Evolutionary conservation across 2,888 invertebrate species (phyloP).

Genomic region (Caenorhabditis zanzibari): DNA sequence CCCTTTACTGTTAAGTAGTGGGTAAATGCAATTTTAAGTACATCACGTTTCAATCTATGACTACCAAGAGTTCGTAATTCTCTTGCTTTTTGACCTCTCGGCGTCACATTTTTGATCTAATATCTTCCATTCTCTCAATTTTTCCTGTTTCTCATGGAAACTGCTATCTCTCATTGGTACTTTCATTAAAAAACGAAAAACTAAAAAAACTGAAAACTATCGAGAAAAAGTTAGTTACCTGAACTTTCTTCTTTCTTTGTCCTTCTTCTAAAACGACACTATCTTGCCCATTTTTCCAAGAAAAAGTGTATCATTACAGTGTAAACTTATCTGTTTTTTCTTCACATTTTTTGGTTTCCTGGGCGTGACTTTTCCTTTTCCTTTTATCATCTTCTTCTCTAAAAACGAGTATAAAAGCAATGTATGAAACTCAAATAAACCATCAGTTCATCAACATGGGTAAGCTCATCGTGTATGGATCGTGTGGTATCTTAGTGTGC

Average conservation of each 20-base stretch:
- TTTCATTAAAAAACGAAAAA: background rate
- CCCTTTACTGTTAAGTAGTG: too few relatives aligned
- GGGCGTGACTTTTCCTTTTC: constrained; percentile 32
- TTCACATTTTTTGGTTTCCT: background rate
- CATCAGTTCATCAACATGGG: constrained; percentile 66
- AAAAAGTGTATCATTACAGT: constrained; percentile 38
- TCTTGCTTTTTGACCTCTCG: constrained; percentile 3
- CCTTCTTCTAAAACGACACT: background rate
- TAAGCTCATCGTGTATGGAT: constrained; percentile 71
- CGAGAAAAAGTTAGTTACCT: background rate
- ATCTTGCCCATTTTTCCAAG: background rate
- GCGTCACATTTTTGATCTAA: constrained; percentile 4
- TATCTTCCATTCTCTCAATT: background rate
- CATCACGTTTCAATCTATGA: too few relatives aligned
- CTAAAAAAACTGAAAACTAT: constrained; percentile 3
- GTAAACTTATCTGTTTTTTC: background rate
- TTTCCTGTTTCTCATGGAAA: constrained; percentile 1
- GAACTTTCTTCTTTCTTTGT: background rate
- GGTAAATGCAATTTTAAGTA: too few relatives aligned
- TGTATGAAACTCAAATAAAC: background rate
- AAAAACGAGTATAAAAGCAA: constrained; percentile 48
- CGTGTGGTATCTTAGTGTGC: constrained; percentile 67
- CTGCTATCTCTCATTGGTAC: background rate
- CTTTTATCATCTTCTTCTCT: background rate
- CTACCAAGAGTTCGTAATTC: background rate